Base-by-base conservation (phyloP, 2,113 vertebrate genomes). In the Amphiprion ocellaris region DNA sequence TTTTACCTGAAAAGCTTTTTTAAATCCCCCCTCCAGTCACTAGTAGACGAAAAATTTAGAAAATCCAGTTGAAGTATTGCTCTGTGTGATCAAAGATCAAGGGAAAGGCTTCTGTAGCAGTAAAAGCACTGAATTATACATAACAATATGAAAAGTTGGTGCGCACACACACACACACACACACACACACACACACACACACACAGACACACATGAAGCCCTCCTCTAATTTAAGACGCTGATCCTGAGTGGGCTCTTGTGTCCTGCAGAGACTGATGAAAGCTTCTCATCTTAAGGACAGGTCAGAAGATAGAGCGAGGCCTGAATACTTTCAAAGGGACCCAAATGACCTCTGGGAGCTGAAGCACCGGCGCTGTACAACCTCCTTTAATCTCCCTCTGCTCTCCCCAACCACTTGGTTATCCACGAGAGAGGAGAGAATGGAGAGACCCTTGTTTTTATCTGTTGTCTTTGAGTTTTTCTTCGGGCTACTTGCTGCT, bases 361-460 rank as follows among this genome's bases (percentile, higher is more conserved):
- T 76, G 85, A 85, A 90, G 89, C 87, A 79, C 71, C 81, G 54
- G 65, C 1, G 14, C 72, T 83, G 72, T 74, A 85, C 84, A 67
- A 77, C 72, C 89, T 83, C 90, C 93, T 94, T 95, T 94, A 91
- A 95, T 95, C 93, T 94, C 80, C 69, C 87, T 39, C 79, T 73
- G 83, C 92, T 92, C 91, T 90, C 80, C 7, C 28, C 17, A 16
- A 72, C 69, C 77, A 88, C 93, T 93, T 87, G 86, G 87, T 94
- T 93, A 92, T 90, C 88, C 92, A 81, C 56, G 86, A 88, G 83
- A 81, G 82, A 84, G 71, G 81, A 77, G 61, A 78, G 70, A 84
- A 72, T 78, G 69, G 52, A 74, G 60, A 79, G 77, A 19, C 63
- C 68, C 83, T 74, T 78, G 10, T 81, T 84, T 84, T 58, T 10